Percentiles rank a stretch among this genome's conserved stretches.
Evolutionary conservation across 1,140 invertebrate genomes (phyloP).

Genomic region (Streblospio benedicti): DNA sequence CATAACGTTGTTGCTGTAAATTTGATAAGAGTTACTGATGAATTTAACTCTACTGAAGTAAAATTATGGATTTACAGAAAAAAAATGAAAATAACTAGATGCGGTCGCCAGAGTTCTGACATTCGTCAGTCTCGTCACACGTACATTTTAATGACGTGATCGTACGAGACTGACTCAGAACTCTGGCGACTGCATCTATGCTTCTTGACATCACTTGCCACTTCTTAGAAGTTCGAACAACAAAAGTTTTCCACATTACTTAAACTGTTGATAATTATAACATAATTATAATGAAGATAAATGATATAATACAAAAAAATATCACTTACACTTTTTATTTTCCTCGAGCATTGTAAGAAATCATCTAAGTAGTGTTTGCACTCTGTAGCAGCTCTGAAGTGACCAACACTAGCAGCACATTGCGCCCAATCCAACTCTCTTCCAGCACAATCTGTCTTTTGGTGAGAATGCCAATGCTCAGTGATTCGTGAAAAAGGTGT

Average conservation of each 20-base stretch:
- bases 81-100: too few relatives aligned
- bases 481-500: slow-evolving; percentile 7
- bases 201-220: too few relatives aligned
- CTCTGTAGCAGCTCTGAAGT: slow-evolving; percentile 1
- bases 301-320: background rate
- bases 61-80: too few relatives aligned
- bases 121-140: too few relatives aligned
- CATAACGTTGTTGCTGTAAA: background rate
- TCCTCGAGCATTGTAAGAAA: slow-evolving; percentile 10
- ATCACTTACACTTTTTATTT: slow-evolving; percentile 5
- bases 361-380: slow-evolving; percentile 15
- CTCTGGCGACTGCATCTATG: too few relatives aligned
- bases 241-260: too few relatives aligned
- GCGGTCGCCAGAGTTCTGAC: too few relatives aligned
- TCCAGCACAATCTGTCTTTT: slow-evolving; percentile 8
- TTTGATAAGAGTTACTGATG: background rate
- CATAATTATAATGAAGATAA: background rate
- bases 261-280: too few relatives aligned
- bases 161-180: too few relatives aligned
- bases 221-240: too few relatives aligned
- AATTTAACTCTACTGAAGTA: too few relatives aligned
- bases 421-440: slow-evolving; percentile 6
- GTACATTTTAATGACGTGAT: too few relatives aligned
- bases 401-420: slow-evolving; percentile 10
- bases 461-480: slow-evolving; percentile 9